Base-by-base conservation (phyloP, 2,113 vertebrate genomes). In the Stegastes partitus region DNA sequence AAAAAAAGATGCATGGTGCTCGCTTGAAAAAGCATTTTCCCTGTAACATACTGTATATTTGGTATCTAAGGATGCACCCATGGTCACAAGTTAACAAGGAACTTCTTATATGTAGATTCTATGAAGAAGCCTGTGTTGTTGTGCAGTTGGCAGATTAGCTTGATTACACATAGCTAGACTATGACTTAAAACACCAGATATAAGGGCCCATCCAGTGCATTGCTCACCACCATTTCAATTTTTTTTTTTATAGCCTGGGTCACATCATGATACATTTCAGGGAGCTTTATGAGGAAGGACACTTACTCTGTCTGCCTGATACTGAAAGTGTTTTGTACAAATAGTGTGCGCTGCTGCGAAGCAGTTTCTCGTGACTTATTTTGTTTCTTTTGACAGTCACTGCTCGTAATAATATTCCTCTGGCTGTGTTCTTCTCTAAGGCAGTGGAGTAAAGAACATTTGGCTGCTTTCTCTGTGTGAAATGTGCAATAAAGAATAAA, bases 401-500 rank as follows among this genome's bases (percentile, higher is more conserved):
- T 23, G 7, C 45, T 15, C 45, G 1, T 47, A 15, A 47, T 21
- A 50, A n/a, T 50, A n/a, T 50, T 50, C 47, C 45, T 47, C 45
- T 47, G 45, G 15, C 45, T 47, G 19, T 16, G 16, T 50, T 10
- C 47, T n/a, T 21, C 47, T 50, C 51, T 5, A 6, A 25, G 50
- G 50, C 21, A 12, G 6, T 3, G 21, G 49, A 12, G 31, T 68
- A 12, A 72, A 72, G 37, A 82, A 28, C 51, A 49, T 55, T 34
- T 75, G 64, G 56, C 68, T 76, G 79, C 31, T 68, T 65, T 64
- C 62, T 59, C 14, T 0, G 2, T 51, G 53, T 28, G 34, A 74
- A 79, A 71, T 18, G 4, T 47, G 26, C 11, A 14, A 47, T 74
- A 56, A 49, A 76, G n/a, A 71, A 84, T 74, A 77, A 64, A 12